A percentile compares a stretch with the other conserved stretches of the same genome.
Conservation (phyloP, 2,113 vertebrate genomes). For the Butorides virescens region DNA sequence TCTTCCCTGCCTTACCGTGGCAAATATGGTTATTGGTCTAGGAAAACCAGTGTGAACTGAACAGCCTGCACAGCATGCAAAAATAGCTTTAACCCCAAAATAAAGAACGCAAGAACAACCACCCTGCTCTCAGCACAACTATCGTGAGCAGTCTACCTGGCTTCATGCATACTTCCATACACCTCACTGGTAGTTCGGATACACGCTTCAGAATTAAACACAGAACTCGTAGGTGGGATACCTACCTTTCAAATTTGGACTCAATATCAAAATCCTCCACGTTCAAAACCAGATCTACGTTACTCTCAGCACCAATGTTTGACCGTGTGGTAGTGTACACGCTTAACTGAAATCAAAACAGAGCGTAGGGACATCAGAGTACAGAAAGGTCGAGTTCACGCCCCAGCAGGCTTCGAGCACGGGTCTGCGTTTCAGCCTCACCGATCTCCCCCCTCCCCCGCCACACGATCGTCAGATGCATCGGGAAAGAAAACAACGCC, state of each 20-base stretch:
- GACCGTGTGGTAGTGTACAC: constrained; percentile 89
- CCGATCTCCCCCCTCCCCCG: no score
- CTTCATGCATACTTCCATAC: fast-evolving
- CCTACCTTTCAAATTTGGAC: constrained; percentile 92
- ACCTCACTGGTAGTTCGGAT: fast-evolving
- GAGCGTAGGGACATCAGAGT: not conserved
- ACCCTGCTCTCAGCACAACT: not conserved
- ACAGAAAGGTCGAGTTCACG: fast-evolving
- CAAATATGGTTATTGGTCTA: not conserved
- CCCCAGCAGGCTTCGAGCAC: fast-evolving
- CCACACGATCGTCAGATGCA: fast-evolving
- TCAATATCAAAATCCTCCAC: constrained; percentile 91
- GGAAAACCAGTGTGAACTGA: not conserved
- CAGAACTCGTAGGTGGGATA: fast-evolving
- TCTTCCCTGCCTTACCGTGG: not conserved
- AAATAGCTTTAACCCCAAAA: not conserved
- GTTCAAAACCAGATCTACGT: constrained; percentile 87
- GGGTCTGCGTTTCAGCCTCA: not conserved
- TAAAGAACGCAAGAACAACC: not conserved
- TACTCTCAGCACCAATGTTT: constrained; percentile 80
- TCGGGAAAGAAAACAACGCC: fast-evolving
- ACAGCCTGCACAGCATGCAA: not conserved
- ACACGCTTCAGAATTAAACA: not conserved
- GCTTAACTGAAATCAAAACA: constrained; percentile 80
- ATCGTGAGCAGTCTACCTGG: fast-evolving